Percentiles rank a stretch among this genome's conserved stretches.
These are phyloP conservation scores for Dryobates pubescens DNA, from an alignment of 2,797 vertebrate species.

Conservation along the genomic window DNA sequence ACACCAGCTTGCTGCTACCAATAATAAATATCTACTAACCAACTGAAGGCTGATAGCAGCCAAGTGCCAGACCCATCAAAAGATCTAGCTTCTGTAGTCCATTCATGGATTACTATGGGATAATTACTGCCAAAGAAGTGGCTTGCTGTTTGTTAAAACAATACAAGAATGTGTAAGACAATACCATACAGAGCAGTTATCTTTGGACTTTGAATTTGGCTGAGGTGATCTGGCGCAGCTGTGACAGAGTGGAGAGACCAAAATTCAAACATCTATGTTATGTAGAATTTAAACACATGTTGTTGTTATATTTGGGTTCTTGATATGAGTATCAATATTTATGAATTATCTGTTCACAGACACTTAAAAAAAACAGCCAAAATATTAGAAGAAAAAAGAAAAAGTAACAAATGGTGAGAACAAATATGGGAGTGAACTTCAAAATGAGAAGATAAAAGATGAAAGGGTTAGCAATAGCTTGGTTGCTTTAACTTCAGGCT, in stretches of 20 bases:
- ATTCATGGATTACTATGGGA: background rate
- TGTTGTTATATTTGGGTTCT: background rate
- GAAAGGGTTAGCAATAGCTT: background rate
- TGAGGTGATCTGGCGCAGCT: background rate
- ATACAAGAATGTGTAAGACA: fast-evolving
- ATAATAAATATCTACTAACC: background rate
- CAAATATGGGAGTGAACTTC: background rate
- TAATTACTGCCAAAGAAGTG: background rate
- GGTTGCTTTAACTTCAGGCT: background rate
- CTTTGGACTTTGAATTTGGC: background rate
- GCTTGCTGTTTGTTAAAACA: background rate
- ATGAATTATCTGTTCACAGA: background rate
- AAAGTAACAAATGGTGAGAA: background rate
- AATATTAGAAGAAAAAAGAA: background rate
- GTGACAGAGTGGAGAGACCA: background rate
- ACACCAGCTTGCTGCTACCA: background rate
- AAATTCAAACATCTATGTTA: background rate
- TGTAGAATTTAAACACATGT: no score
- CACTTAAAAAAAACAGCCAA: background rate
- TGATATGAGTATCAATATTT: background rate
- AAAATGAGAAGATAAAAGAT: background rate
- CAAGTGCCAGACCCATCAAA: background rate
- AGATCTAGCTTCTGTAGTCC: background rate
- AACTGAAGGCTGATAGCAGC: background rate
- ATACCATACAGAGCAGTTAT: background rate